Evolutionary conservation across 2,113 vertebrate genomes (phyloP).

Genomic region (Nannospalax galili): DNA sequence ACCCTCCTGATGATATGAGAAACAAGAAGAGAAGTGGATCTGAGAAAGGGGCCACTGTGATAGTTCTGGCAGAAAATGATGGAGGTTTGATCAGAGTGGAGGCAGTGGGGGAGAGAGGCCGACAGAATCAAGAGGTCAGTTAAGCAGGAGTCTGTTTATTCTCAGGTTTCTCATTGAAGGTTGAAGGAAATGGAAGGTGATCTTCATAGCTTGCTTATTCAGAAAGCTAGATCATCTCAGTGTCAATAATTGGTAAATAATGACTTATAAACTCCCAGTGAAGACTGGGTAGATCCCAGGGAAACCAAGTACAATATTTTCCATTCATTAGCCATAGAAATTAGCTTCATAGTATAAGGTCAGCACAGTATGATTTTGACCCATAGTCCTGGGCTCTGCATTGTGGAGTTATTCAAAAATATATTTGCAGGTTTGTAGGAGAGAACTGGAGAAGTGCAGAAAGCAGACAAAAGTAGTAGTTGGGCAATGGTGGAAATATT

Average conservation of each 20-base stretch:
- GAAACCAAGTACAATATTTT: neutral
- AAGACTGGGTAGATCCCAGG: neutral
- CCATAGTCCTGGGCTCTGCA: neutral
- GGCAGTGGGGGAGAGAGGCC: neutral
- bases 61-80: neutral
- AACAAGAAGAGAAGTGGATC: neutral
- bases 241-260: neutral
- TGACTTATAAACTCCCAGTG: neutral
- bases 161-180: neutral
- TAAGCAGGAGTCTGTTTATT: neutral
- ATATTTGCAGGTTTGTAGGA: neutral
- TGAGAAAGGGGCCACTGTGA: rapidly evolving
- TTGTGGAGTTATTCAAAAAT: neutral
- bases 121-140: neutral
- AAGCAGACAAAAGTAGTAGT: neutral
- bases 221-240: neutral
- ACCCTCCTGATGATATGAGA: neutral
- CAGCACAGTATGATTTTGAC: neutral
- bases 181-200: neutral
- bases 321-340: neutral
- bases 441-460: neutral
- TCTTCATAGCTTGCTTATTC: neutral
- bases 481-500: neutral
- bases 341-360: neutral
- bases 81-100: neutral